These are phyloP conservation scores for Patiria pectinifera DNA, from an alignment of 53 echinoderm and acorn worm species.

Conservation along the genomic window DNA sequence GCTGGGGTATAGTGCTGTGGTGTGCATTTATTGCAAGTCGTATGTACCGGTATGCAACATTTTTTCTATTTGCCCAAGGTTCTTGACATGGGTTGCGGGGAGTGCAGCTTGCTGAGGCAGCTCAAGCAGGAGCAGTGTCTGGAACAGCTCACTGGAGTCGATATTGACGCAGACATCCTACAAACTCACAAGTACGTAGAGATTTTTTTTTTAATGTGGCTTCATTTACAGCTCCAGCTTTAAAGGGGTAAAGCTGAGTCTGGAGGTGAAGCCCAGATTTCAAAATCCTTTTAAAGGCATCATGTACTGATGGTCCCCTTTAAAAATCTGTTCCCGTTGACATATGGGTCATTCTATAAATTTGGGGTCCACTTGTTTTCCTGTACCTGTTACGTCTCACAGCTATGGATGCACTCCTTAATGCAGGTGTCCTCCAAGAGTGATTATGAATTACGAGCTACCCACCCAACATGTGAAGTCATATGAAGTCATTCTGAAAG, in stretches of 20 bases:
- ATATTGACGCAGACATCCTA: slow-evolving; percentile 70
- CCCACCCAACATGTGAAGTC: too few species aligned
- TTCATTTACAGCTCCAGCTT: too few species aligned
- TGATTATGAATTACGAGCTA: too few species aligned
- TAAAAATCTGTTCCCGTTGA: too few species aligned
- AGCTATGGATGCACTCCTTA: too few species aligned
- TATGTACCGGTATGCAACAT: neutral
- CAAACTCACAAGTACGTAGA: slow-evolving; percentile 17
- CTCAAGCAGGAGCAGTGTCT: slow-evolving; percentile 78
- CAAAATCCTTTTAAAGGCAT: too few species aligned
- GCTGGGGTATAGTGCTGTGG: neutral
- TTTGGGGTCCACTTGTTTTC: too few species aligned
- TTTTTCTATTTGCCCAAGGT: slow-evolving; percentile 62
- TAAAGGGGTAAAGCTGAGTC: neutral
- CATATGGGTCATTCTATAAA: too few species aligned
- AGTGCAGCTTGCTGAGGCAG: slow-evolving; percentile 72
- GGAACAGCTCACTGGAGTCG: slow-evolving; percentile 85
- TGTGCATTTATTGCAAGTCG: neutral
- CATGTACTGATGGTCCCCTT: too few species aligned
- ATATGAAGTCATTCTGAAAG: too few species aligned
- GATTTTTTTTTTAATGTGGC: neutral
- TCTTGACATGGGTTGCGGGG: slow-evolving; percentile 95
- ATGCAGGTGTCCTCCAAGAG: too few species aligned
- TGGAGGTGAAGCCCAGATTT: neutral
- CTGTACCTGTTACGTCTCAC: too few species aligned